Evolutionary conservation across 2,113 vertebrate genomes (phyloP), one percentile per base, ranked within the genome.

Genomic region (Colistium nudipinnis): DNA sequence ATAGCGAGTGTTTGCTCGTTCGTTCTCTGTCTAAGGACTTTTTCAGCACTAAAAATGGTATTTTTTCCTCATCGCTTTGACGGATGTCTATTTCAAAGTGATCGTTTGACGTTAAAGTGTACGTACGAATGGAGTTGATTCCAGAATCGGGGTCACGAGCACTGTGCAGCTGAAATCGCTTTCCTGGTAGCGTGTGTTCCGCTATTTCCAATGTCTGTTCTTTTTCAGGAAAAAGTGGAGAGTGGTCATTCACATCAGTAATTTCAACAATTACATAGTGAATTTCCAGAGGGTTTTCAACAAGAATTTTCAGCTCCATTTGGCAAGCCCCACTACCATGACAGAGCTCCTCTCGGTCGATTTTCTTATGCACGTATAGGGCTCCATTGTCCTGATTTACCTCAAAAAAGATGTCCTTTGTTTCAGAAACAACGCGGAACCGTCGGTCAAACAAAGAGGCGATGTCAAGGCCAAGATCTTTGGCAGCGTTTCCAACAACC

Each of bases 371-470:
- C 19, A 92, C 78, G 0, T 82, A 71, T 53, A 96, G 74, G 43
- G 86, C 66, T 1, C 94, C 94, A 0, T 87, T 92, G 5, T 90
- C 73, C 43, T 45, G 57, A 28, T 89, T 86, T 65, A 95, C 81
- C 8, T 53, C 84, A 79, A 92, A 95, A 73, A 85, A 67, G 4
- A 60, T 60, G 16, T 93, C 86, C 1, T 74, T 83, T 0, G 81
- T 73, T 56, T 60, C 86, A 20, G 89, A 71, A 0, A 91, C 85
- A 45, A 94, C 86, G 24, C 92, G 89, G 64, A 91, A 90, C 52
- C 66, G 85, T 55, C 45, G 81, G 20, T 44, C 78, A 11, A 4
- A 6, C 64, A 61, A 91, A 4, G 6, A 69, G 27, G 4, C 16
- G 31, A 14, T 64, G 1, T 91, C 90, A 14, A 93, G 36, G 0